These are phyloP conservation scores for Bubo blakistoni DNA, from an alignment of 2,113 vertebrate species.

Conservation along the genomic window DNA sequence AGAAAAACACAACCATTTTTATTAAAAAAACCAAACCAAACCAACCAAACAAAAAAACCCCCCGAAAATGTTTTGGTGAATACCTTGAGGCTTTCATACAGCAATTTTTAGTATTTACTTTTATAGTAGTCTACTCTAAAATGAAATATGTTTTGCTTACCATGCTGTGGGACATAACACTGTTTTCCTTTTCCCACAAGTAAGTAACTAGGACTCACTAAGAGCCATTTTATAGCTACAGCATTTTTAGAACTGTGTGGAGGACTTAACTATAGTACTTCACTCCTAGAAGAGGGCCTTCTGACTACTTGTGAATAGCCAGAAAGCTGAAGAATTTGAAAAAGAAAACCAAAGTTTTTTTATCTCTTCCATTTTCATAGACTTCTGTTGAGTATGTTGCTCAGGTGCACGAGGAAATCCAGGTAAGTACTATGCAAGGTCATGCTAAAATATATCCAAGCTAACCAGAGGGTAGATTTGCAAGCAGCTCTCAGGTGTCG, in stretches of 20 bases:
- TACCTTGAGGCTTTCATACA: slow-evolving; percentile 5
- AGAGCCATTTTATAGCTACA: not conserved
- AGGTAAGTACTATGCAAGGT: too few species aligned
- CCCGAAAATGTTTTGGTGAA: not conserved
- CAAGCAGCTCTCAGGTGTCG: not conserved
- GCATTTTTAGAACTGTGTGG: not conserved
- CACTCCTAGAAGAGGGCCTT: not conserved
- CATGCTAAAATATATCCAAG: not conserved
- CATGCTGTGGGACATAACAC: not conserved
- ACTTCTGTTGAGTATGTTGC: not conserved
- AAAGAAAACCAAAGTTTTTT: not conserved
- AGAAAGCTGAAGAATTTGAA: not conserved
- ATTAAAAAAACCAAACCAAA: not conserved
- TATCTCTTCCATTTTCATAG: not conserved
- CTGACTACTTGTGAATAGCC: not conserved
- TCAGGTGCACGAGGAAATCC: not conserved
- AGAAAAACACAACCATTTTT: not conserved
- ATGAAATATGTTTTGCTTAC: not conserved
- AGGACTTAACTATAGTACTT: not conserved
- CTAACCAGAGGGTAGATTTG: not conserved
- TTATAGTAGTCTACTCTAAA: not conserved
- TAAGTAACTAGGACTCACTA: not conserved
- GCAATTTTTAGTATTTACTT: slow-evolving; percentile 19
- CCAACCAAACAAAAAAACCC: not conserved
- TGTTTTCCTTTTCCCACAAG: slow-evolving; percentile 21